A percentile compares a stretch with the other conserved stretches of the same genome.
Evolutionary conservation across 2,113 vertebrate genomes (phyloP).

Genomic region (Amphiprion ocellaris): DNA sequence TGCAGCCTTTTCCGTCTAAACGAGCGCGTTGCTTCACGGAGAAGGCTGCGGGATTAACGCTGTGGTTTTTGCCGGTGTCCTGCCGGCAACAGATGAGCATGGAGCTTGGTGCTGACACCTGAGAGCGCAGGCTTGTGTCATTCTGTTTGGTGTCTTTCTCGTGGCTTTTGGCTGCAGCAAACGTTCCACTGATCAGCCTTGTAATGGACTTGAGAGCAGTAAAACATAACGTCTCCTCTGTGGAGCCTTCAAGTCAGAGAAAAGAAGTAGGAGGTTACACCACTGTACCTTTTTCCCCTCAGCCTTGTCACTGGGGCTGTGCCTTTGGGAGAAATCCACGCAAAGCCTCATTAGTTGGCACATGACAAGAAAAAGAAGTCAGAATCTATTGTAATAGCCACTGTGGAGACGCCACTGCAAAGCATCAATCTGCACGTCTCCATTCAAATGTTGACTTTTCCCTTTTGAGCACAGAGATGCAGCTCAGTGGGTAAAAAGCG

Average conservation of each 20-base stretch:
- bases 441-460: constrained; percentile 52
- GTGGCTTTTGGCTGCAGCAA: constrained; percentile 60
- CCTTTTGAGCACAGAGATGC: constrained; percentile 31
- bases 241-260: constrained; percentile 41
- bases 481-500: constrained; percentile 30
- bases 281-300: constrained; percentile 8
- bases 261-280: constrained; percentile 47
- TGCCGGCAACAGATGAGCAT: constrained; percentile 83
- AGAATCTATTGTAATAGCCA: neutral
- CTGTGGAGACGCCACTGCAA: constrained; percentile 1
- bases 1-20: constrained; percentile 65
- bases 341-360: constrained; percentile 6
- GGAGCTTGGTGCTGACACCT: constrained; percentile 78
- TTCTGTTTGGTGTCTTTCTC: constrained; percentile 58
- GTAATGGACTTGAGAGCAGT: constrained; percentile 38
- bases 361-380: neutral
- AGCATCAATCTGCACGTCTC: constrained; percentile 16
- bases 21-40: constrained; percentile 58
- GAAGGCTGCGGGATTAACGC: constrained; percentile 65
- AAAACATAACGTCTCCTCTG: constrained; percentile 24
- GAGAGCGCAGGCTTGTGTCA: constrained; percentile 74
- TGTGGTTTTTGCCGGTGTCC: constrained; percentile 74
- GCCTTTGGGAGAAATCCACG: constrained; percentile 20
- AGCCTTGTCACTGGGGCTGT: constrained; percentile 36
- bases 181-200: constrained; percentile 42